Conservation (phyloP, 2,888 invertebrate genomes). For the Salticus scenicus region DNA sequence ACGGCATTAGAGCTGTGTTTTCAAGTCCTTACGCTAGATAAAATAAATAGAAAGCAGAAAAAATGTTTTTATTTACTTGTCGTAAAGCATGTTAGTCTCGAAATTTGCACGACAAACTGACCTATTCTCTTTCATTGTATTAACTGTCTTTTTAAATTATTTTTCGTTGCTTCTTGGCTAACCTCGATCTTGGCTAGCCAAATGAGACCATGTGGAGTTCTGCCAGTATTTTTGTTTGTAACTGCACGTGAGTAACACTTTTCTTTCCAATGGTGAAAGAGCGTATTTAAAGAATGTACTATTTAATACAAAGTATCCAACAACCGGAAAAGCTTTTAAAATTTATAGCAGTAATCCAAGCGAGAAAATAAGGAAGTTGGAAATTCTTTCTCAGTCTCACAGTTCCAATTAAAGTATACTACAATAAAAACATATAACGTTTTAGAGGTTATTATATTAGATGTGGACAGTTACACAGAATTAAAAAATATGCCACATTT, state of each 20-base stretch:
- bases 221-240: neutral
- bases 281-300: neutral
- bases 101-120: neutral
- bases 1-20: too few species aligned
- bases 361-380: neutral
- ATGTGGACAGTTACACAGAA: too few species aligned
- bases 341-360: neutral
- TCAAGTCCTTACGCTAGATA: too few species aligned
- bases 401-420: too few species aligned
- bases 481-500: too few species aligned
- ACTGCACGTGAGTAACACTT: constrained; percentile 9
- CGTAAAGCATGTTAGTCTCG: neutral
- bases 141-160: neutral
- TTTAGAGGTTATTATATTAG: too few species aligned
- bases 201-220: neutral
- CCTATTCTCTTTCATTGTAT: neutral
- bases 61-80: neutral
- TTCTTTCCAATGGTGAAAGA: neutral
- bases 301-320: neutral
- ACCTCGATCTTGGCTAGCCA: constrained; percentile 15
- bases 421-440: too few species aligned
- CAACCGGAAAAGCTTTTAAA: neutral
- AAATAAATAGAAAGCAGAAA: neutral
- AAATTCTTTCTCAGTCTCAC: too few species aligned
- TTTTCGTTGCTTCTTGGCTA: constrained; percentile 10